These are phyloP conservation scores for Vipera latastei DNA, from an alignment of 2,797 vertebrate species.

Conservation along the genomic window DNA sequence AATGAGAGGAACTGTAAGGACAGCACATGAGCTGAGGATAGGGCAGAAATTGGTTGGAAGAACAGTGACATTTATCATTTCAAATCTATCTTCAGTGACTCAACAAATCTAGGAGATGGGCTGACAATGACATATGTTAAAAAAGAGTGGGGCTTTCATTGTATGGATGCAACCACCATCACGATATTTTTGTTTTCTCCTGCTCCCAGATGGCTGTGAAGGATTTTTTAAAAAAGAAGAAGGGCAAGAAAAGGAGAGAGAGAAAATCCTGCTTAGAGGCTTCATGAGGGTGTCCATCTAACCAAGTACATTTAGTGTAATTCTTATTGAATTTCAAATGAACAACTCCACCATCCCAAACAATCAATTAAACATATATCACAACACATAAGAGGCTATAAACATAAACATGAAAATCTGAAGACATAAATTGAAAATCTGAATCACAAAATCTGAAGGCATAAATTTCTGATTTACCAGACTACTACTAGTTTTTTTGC, in stretches of 20 bases:
- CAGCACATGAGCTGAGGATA: background rate
- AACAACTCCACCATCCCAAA: background rate
- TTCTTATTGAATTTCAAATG: background rate
- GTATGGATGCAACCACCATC: background rate
- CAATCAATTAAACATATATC: background rate
- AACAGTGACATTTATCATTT: background rate
- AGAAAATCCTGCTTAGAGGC: background rate
- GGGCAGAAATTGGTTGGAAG: background rate
- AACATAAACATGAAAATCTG: background rate
- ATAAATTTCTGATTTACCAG: background rate
- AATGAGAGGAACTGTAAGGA: background rate
- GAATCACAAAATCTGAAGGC: background rate
- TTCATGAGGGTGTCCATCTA: background rate
- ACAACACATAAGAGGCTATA: background rate
- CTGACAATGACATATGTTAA: background rate
- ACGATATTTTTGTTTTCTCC: background rate
- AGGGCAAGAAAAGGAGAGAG: background rate
- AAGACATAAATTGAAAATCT: background rate
- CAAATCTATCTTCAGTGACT: background rate
- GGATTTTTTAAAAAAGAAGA: background rate
- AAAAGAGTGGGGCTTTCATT: background rate
- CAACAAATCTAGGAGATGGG: background rate
- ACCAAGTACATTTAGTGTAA: background rate
- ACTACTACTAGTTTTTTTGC: background rate
- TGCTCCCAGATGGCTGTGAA: background rate